phyloP scores from a whole-genome alignment of 2,888 invertebrate species.

The Aplocera efformata region DNA sequence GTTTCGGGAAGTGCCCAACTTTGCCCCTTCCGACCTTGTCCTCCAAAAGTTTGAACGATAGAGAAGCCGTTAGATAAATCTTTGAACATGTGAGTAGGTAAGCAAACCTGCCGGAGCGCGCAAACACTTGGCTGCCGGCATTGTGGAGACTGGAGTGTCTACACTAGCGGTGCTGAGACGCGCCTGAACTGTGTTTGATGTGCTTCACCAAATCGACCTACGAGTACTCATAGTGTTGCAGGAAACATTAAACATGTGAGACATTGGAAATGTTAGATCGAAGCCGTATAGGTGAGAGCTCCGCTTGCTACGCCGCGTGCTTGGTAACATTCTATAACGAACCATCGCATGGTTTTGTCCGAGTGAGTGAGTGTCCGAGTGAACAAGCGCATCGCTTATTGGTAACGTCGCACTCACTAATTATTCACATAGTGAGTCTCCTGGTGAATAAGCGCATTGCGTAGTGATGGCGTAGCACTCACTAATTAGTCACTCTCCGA shows the following conservation, averaged over 20 bases:
- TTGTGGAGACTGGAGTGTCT: constrained; percentile 53
- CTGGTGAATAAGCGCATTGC: too few relatives aligned
- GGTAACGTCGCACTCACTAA: too few relatives aligned
- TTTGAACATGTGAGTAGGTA: constrained; percentile 44
- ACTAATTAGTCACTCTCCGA: too few relatives aligned
- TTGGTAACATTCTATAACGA: too few relatives aligned
- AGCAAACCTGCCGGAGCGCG: constrained; percentile 44
- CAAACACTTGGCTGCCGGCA: constrained; percentile 49
- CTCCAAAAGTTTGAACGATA: constrained; percentile 17
- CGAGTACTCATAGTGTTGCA: constrained; percentile 42
- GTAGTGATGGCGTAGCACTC: too few relatives aligned
- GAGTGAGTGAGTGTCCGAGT: too few relatives aligned
- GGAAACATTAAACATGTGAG: constrained; percentile 9
- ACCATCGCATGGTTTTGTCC: too few relatives aligned
- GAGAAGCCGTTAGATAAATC: constrained; percentile 42
- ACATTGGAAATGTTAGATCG: too few relatives aligned
- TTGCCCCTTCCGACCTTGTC: constrained; percentile 20
- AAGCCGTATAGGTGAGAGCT: too few relatives aligned
- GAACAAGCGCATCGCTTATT: too few relatives aligned
- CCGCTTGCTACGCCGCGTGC: too few relatives aligned
- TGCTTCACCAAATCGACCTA: constrained; percentile 53
- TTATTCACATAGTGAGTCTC: too few relatives aligned
- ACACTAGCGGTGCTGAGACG: constrained; percentile 48
- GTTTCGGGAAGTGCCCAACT: constrained; percentile 20
- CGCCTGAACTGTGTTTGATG: constrained; percentile 55